Percentiles rank a stretch among this genome's conserved stretches.
phyloP scores from a whole-genome alignment of 2,797 vertebrate genomes.

The Spea hammondii region DNA sequence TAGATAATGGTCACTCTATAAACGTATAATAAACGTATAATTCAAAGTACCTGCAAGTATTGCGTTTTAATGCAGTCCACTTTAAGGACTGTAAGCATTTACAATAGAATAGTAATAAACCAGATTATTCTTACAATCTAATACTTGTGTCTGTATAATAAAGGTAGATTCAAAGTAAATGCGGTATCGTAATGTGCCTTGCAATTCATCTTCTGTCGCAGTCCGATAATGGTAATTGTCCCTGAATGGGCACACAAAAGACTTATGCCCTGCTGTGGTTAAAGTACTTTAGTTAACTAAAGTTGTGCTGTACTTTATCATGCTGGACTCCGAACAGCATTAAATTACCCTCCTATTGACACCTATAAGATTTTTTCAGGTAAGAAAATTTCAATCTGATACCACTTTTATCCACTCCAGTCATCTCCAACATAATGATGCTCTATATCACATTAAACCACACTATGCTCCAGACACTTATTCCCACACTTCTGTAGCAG shows the following conservation, averaged over 20 bases:
- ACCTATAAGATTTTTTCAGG: constrained; percentile 41
- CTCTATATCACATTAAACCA: constrained; percentile 44
- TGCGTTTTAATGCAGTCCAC: no score
- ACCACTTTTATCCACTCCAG: constrained; percentile 44
- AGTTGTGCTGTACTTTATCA: constrained; percentile 23
- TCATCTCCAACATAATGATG: constrained; percentile 46
- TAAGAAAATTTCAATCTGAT: constrained; percentile 47
- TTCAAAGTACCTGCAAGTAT: no score
- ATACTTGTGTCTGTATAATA: no score
- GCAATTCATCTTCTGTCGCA: neutral
- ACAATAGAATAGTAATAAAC: no score
- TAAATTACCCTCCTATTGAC: constrained; percentile 46
- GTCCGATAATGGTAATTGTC: neutral
- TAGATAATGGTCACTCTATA: no score
- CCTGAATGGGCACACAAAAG: neutral
- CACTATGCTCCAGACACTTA: constrained; percentile 47
- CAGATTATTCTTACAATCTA: no score
- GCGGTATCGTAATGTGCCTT: neutral
- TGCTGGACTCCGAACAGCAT: constrained; percentile 22
- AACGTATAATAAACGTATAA: no score
- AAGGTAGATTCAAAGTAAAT: no score
- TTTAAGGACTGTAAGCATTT: no score
- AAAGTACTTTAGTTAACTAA: constrained; percentile 19
- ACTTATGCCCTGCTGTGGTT: constrained; percentile 2
- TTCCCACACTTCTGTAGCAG: constrained; percentile 47